These are phyloP conservation scores for Dynastes hyllus DNA, from an alignment of 2,888 invertebrate genomes.

Conservation along the genomic window DNA sequence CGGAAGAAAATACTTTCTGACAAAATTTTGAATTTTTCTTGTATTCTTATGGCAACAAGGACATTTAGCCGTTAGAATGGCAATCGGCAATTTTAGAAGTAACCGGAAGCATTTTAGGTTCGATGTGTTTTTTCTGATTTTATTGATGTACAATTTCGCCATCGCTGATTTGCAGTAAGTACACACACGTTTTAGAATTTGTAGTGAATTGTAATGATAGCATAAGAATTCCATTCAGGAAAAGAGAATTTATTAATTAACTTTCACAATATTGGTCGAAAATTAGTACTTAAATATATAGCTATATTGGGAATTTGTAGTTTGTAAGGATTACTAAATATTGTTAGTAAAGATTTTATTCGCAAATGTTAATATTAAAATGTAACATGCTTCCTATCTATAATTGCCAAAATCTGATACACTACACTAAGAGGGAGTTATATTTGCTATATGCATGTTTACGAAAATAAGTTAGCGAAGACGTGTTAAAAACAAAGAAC, in stretches of 20 bases:
- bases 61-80: not conserved
- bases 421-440: no score
- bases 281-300: no score
- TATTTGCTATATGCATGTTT: no score
- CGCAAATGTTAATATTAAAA: no score
- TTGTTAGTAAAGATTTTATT: no score
- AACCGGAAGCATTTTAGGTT: slow-evolving; percentile 23
- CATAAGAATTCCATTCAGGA: not conserved
- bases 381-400: no score
- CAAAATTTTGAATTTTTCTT: slow-evolving; percentile 6
- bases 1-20: not conserved
- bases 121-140: slow-evolving; percentile 45
- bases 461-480: no score
- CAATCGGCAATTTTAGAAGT: slow-evolving; percentile 5
- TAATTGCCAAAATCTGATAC: no score
- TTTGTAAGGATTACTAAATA: no score
- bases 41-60: not conserved
- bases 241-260: not conserved
- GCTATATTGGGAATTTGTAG: no score
- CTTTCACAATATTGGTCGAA: not conserved
- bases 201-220: not conserved
- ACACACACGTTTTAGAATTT: not conserved
- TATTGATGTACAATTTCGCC: slow-evolving; percentile 47
- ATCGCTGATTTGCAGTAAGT: slow-evolving; percentile 54
- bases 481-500: no score